These are phyloP conservation scores for Oryzias woworae DNA, from an alignment of 2,113 vertebrate species.

Conservation along the genomic window DNA sequence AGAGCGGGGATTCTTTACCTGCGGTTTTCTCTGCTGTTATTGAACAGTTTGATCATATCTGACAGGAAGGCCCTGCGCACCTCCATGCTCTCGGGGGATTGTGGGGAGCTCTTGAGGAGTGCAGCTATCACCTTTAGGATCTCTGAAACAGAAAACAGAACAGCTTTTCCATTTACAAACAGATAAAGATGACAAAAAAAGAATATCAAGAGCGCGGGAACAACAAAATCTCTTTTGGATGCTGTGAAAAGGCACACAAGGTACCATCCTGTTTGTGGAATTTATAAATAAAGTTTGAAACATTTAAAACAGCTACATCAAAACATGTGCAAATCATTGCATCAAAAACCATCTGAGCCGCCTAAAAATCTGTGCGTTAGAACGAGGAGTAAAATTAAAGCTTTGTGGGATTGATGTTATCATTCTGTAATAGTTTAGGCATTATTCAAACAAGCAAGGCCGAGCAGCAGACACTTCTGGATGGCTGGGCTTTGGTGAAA, in stretches of 20 bases:
- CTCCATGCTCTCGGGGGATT: slow-evolving; percentile 87
- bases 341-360: slow-evolving; percentile 54
- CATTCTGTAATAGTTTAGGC: slow-evolving; percentile 57
- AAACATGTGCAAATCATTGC: slow-evolving; percentile 63
- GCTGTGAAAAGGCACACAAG: slow-evolving; percentile 14
- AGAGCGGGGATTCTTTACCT: slow-evolving; percentile 78
- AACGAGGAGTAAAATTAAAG: slow-evolving; percentile 11
- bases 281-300: slow-evolving; percentile 22
- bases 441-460: slow-evolving; percentile 56
- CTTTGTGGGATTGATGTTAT: slow-evolving; percentile 62
- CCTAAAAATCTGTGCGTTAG: slow-evolving; percentile 43
- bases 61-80: slow-evolving; percentile 92
- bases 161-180: neutral
- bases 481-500: slow-evolving; percentile 62
- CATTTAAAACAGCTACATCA: slow-evolving; percentile 31
- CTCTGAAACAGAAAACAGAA: slow-evolving; percentile 73
- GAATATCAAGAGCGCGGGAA: neutral
- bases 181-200: slow-evolving; percentile 8
- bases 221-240: neutral
- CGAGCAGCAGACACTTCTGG: slow-evolving; percentile 51
- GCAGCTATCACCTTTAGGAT: slow-evolving; percentile 94
- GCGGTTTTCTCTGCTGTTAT: slow-evolving; percentile 96
- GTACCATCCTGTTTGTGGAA: slow-evolving; percentile 9
- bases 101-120: slow-evolving; percentile 86
- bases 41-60: slow-evolving; percentile 99